phyloP scores from a whole-genome alignment of 2,888 invertebrate genomes.

The Euphydryas editha region DNA sequence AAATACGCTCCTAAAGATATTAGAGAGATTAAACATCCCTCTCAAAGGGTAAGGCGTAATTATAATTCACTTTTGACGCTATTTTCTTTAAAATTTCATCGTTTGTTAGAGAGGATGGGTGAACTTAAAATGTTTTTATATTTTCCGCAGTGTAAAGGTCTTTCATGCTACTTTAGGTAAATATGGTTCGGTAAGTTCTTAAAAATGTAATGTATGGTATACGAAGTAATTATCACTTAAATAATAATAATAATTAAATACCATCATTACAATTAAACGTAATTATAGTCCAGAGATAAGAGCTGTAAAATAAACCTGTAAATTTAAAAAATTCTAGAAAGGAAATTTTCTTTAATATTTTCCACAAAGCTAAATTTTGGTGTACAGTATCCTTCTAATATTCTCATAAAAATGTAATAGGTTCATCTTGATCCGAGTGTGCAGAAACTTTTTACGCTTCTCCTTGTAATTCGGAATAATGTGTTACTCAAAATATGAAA shows the following conservation, averaged over 20 bases:
- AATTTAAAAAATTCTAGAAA: too few species aligned
- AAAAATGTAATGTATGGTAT: background rate
- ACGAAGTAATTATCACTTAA: too few species aligned
- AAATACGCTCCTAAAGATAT: conserved; percentile 29
- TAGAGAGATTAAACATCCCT: conserved; percentile 34
- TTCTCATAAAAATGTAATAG: too few species aligned
- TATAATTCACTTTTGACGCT: conserved; percentile 31
- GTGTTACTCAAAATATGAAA: too few species aligned
- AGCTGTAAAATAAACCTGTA: too few species aligned
- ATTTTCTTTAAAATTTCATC: conserved; percentile 34
- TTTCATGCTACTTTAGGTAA: conserved; percentile 18
- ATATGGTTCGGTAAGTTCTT: conserved; percentile 18
- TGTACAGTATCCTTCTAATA: background rate
- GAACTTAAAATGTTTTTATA: conserved; percentile 12
- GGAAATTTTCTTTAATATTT: too few species aligned
- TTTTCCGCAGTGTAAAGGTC: conserved; percentile 29
- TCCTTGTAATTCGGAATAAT: too few species aligned
- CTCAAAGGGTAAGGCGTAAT: conserved; percentile 39
- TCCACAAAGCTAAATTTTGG: background rate
- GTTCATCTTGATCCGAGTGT: too few species aligned
- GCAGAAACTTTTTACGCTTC: too few species aligned
- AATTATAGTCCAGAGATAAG: too few species aligned
- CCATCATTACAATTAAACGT: too few species aligned
- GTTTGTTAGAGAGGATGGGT: conserved; percentile 18
- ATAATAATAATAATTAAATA: too few species aligned